These are phyloP conservation scores for Gephyroberyx darwinii DNA, from an alignment of 2,797 vertebrate species.

Conservation along the genomic window DNA sequence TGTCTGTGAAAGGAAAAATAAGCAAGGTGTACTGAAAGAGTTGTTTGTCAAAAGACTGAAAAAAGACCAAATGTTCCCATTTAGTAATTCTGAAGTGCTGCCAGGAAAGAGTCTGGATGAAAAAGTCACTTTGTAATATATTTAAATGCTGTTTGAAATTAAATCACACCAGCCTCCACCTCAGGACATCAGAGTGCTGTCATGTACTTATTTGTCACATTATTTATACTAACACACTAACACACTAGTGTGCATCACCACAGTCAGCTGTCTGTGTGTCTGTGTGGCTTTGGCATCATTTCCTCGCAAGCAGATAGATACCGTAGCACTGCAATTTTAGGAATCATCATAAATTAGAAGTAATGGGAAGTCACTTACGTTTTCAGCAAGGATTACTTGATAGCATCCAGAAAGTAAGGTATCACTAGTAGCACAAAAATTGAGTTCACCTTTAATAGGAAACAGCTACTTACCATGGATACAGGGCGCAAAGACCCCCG, in stretches of 20 bases:
- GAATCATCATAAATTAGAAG: conserved; percentile 31
- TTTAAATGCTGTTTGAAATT: conserved; percentile 71
- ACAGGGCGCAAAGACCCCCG: conserved; percentile 24
- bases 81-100: conserved; percentile 67
- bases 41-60: conserved; percentile 49
- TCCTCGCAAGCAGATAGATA: conserved; percentile 43
- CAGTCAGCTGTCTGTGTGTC: not conserved
- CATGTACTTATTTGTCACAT: conserved; percentile 67
- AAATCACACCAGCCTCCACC: conserved; percentile 66
- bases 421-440: conserved; percentile 14
- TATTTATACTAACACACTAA: conserved; percentile 58
- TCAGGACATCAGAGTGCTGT: conserved; percentile 66
- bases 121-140: conserved; percentile 70
- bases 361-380: conserved; percentile 47
- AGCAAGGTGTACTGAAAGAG: conserved; percentile 34
- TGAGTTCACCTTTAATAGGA: conserved; percentile 29
- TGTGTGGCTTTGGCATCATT: conserved; percentile 22
- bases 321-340: conserved; percentile 15
- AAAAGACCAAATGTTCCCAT: conserved; percentile 63
- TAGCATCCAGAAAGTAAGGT: conserved; percentile 16
- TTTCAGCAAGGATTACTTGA: conserved; percentile 23
- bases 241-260: conserved; percentile 17
- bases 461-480: conserved; percentile 43
- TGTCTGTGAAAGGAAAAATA: conserved; percentile 15
- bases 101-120: conserved; percentile 55